These are phyloP conservation scores for Shargacucullia verbasci DNA, from an alignment of 2,888 invertebrate genomes.

Conservation along the genomic window DNA sequence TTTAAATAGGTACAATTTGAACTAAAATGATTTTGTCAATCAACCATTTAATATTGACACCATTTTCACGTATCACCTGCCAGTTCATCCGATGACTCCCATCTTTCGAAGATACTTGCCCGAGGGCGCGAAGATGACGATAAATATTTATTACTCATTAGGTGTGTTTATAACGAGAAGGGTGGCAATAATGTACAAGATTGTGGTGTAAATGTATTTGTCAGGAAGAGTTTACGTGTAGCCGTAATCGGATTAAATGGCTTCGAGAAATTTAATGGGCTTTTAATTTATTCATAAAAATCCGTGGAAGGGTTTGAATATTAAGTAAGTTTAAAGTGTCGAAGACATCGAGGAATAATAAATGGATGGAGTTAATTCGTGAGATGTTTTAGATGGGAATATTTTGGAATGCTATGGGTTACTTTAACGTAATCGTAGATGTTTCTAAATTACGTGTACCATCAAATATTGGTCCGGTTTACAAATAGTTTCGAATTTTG, in stretches of 20 bases:
- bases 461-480: too few relatives aligned
- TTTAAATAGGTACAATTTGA: too few relatives aligned
- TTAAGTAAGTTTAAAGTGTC: slow-evolving; percentile 26
- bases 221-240: slow-evolving; percentile 54
- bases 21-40: slow-evolving; percentile 5
- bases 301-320: slow-evolving; percentile 24
- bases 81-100: slow-evolving; percentile 16
- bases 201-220: slow-evolving; percentile 60
- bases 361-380: background rate
- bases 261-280: slow-evolving; percentile 44
- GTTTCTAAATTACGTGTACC: too few relatives aligned
- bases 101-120: slow-evolving; percentile 23
- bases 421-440: too few relatives aligned
- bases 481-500: too few relatives aligned
- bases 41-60: slow-evolving; percentile 27
- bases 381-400: too few relatives aligned
- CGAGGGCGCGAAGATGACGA: slow-evolving; percentile 38
- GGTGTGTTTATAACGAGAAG: slow-evolving; percentile 37
- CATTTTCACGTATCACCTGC: slow-evolving; percentile 9
- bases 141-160: slow-evolving; percentile 72
- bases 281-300: slow-evolving; percentile 49
- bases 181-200: slow-evolving; percentile 51
- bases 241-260: slow-evolving; percentile 60
- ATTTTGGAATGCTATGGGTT: too few relatives aligned
- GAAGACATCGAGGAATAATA: slow-evolving; percentile 8